phyloP scores from a whole-genome alignment of 35 echinoderm and acorn worm genomes.

The Eucidaris tribuloides region DNA sequence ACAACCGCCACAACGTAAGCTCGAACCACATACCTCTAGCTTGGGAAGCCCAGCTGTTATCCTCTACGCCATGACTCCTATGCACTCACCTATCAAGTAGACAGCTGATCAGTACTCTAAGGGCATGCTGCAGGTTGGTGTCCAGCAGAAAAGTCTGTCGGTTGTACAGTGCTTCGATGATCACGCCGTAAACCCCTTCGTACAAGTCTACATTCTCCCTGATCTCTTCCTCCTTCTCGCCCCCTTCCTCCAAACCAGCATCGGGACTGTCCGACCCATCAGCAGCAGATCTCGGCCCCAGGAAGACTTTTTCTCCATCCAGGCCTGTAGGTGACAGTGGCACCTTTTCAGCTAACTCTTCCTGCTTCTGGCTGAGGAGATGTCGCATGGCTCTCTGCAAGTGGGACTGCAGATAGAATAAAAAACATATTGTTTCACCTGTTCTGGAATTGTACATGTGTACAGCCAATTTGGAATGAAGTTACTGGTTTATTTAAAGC shows the following conservation, averaged over 20 bases:
- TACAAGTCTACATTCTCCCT: background rate
- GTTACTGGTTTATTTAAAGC: too few species aligned
- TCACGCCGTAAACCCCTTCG: background rate
- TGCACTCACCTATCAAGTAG: slow-evolving; percentile 13
- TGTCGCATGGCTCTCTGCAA: background rate
- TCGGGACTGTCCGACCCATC: slow-evolving; percentile 3
- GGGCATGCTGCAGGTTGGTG: background rate
- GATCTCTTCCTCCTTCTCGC: background rate
- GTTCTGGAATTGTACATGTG: too few species aligned
- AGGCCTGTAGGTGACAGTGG: background rate
- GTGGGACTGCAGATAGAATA: too few species aligned
- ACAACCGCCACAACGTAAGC: too few species aligned
- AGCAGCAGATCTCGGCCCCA: background rate
- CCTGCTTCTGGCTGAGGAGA: background rate
- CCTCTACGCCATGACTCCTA: too few species aligned
- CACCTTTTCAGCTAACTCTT: background rate
- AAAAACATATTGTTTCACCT: too few species aligned
- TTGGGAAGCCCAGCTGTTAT: too few species aligned
- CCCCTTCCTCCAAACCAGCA: background rate
- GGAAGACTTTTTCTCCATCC: background rate
- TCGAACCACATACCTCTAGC: too few species aligned
- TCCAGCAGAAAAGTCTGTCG: slow-evolving; percentile 11
- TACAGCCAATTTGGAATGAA: too few species aligned
- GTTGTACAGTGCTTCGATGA: background rate
- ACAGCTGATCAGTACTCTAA: background rate